These are phyloP conservation scores for Scaptomyza parva DNA, from an alignment of 2,888 invertebrate species.

Conservation along the genomic window DNA sequence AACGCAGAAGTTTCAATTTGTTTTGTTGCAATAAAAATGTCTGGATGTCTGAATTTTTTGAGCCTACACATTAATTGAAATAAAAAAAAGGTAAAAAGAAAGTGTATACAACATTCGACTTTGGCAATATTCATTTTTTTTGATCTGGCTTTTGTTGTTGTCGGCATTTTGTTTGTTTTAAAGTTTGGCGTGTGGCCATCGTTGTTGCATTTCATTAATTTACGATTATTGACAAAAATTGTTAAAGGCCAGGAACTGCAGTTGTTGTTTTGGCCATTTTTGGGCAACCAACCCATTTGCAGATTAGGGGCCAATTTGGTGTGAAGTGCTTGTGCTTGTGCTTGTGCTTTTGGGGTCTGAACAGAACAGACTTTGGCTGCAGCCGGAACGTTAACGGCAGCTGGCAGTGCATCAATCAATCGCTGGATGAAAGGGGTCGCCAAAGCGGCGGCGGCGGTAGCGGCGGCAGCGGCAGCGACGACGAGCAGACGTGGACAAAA, in stretches of 20 bases:
- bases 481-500: conserved; percentile 31
- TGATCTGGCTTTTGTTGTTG: conserved; percentile 35
- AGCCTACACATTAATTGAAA: too few relatives aligned
- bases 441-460: too few relatives aligned
- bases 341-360: neutral
- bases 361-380: conserved; percentile 14
- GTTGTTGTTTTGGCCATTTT: conserved; percentile 52
- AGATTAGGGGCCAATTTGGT: conserved; percentile 77
- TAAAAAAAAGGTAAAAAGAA: too few relatives aligned
- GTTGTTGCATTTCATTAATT: conserved; percentile 77
- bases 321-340: conserved; percentile 73
- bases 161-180: conserved; percentile 51
- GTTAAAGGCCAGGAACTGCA: conserved; percentile 25
- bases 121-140: neutral
- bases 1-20: too few relatives aligned
- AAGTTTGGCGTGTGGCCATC: conserved; percentile 65
- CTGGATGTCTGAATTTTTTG: too few relatives aligned
- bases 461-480: too few relatives aligned
- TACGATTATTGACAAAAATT: conserved; percentile 75
- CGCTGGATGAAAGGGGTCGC: conserved; percentile 3
- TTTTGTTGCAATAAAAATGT: too few relatives aligned
- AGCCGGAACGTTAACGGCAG: conserved; percentile 63
- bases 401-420: conserved; percentile 79
- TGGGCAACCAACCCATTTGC: conserved; percentile 63
- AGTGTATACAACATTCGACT: conserved; percentile 12